These are phyloP conservation scores for Lepidonotus clava DNA, from an alignment of 2,888 invertebrate genomes.

Conservation along the genomic window DNA sequence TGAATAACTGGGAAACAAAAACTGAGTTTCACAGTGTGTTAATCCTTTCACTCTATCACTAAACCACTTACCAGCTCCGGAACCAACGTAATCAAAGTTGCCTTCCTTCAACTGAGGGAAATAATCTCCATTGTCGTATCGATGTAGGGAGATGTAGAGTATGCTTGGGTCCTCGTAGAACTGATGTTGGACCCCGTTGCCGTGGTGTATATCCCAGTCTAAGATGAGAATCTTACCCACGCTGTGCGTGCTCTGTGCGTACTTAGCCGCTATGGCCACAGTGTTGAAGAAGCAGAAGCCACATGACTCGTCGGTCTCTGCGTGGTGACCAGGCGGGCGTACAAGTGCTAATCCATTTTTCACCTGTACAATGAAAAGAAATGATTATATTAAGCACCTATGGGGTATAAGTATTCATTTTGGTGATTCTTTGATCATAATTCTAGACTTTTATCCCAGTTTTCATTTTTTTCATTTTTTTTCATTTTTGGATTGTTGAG, in stretches of 20 bases:
- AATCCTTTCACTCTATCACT: no score
- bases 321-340: slow-evolving; percentile 91
- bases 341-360: slow-evolving; percentile 41
- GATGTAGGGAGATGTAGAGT: slow-evolving; percentile 93
- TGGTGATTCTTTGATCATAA: no score
- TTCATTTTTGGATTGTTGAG: no score
- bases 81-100: slow-evolving; percentile 85
- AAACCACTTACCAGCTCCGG: slow-evolving; percentile 83
- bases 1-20: no score
- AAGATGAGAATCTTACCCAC: slow-evolving; percentile 85
- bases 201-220: slow-evolving; percentile 97
- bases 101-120: slow-evolving; percentile 85
- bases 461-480: no score
- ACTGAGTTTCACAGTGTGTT: no score
- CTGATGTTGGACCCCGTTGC: slow-evolving; percentile 93
- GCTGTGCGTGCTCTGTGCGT: slow-evolving; percentile 83
- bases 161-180: slow-evolving; percentile 87
- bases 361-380: background rate
- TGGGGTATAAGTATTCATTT: no score
- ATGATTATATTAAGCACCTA: background rate
- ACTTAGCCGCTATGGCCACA: slow-evolving; percentile 89
- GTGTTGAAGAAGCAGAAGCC: slow-evolving; percentile 95
- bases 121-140: slow-evolving; percentile 91
- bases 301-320: slow-evolving; percentile 87
- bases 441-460: no score